Conservation (phyloP, 2,797 vertebrate genomes). For the Pitangus sulphuratus region DNA sequence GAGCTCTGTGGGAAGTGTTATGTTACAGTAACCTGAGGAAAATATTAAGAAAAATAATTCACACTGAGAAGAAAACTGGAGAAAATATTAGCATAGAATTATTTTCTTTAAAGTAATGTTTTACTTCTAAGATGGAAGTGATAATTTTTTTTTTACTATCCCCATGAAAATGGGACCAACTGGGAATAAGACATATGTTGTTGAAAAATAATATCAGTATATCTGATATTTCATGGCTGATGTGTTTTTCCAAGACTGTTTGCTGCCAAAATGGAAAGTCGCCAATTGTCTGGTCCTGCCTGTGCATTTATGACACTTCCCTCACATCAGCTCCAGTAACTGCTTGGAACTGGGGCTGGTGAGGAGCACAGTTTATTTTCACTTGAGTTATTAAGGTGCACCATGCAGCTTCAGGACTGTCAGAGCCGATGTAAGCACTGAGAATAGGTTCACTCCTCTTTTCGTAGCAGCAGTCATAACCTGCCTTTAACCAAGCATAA, state of each 20-base stretch:
- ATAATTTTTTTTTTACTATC: neutral
- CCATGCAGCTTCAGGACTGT: neutral
- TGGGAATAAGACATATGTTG: neutral
- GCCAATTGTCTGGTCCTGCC: neutral
- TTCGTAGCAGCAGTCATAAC: neutral
- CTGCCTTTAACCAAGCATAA: conserved; percentile 27
- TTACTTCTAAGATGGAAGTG: neutral
- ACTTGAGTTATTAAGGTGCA: neutral
- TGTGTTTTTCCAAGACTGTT: neutral
- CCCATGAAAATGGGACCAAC: neutral
- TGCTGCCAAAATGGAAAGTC: neutral
- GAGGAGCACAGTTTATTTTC: neutral
- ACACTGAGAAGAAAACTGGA: neutral
- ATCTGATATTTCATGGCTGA: neutral
- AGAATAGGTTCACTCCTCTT: neutral
- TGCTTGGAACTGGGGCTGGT: neutral
- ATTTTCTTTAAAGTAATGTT: neutral
- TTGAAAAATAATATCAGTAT: neutral
- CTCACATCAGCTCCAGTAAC: neutral
- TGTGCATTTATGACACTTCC: neutral
- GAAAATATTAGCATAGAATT: neutral
- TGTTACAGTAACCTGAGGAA: neutral
- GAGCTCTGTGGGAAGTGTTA: neutral
- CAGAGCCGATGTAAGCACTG: neutral
- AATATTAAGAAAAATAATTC: neutral